phyloP scores from a whole-genome alignment of 1,140 invertebrate species.

The Nasonia vitripennis region DNA sequence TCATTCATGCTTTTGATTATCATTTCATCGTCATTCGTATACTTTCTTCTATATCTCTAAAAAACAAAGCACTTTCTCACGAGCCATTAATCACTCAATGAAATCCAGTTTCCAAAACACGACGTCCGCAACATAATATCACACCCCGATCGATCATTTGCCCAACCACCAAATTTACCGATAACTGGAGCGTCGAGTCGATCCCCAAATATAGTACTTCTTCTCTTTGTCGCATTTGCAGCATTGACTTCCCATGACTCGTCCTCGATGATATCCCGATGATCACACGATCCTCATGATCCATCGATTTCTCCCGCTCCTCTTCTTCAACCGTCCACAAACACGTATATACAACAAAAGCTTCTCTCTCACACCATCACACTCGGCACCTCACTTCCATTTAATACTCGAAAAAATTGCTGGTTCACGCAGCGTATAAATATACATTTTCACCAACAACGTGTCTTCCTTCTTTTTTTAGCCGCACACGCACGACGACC shows the following conservation, averaged over 20 bases:
- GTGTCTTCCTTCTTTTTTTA: constrained; percentile 9
- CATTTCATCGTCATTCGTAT: too few species aligned
- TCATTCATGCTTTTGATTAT: too few species aligned
- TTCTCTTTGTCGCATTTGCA: constrained; percentile 71
- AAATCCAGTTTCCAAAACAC: background rate
- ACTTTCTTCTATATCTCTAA: too few species aligned
- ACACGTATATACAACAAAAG: background rate
- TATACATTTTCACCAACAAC: background rate
- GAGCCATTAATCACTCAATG: too few species aligned
- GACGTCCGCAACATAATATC: background rate
- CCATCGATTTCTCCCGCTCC: constrained; percentile 29
- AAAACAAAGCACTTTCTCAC: too few species aligned
- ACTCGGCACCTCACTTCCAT: background rate
- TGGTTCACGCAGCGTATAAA: background rate
- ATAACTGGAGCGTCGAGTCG: constrained; percentile 13
- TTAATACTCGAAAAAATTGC: background rate
- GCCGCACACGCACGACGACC: background rate
- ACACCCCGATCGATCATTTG: background rate
- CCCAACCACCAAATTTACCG: constrained; percentile 27
- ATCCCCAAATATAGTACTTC: constrained; percentile 57
- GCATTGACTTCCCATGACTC: constrained; percentile 74
- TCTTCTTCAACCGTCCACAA: background rate
- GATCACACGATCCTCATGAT: constrained; percentile 56
- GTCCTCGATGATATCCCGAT: constrained; percentile 52
- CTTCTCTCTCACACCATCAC: background rate